Conservation (phyloP, 2,113 vertebrate species). For the Astatotilapia flaviijosephi region DNA sequence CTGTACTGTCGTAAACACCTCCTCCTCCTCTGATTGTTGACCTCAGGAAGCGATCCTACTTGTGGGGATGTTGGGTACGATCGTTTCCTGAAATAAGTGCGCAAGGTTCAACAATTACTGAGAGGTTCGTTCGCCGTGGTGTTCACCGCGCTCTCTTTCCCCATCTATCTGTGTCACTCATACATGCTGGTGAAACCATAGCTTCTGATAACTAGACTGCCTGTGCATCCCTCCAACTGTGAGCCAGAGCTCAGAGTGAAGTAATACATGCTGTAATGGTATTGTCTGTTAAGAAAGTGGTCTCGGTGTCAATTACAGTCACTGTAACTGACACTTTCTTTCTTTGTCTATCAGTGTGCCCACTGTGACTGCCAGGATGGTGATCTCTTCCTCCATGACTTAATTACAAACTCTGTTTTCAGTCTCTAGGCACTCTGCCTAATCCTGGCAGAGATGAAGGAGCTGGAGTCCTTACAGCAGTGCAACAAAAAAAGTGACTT, state of each 20-base stretch:
- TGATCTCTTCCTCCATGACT: not conserved
- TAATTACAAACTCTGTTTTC: slow-evolving; percentile 12
- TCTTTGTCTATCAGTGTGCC: not conserved
- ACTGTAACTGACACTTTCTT: not conserved
- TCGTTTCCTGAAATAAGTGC: not conserved
- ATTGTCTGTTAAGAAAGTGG: not conserved
- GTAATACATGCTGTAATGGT: not conserved
- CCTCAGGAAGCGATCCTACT: not conserved
- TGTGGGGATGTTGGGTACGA: not conserved
- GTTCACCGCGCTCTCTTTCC: not conserved
- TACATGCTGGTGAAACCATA: not conserved
- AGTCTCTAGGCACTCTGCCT: not conserved
- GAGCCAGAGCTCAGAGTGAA: not conserved
- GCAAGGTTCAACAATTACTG: not conserved
- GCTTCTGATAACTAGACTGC: not conserved
- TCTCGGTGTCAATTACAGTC: not conserved
- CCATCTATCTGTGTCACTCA: not conserved
- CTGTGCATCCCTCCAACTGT: not conserved
- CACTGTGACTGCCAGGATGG: not conserved
- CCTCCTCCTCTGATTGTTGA: not conserved
- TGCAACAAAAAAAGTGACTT: not conserved
- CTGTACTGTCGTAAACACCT: not conserved
- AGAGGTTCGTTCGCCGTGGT: not conserved
- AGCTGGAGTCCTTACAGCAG: not conserved
- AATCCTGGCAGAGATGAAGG: not conserved